Conservation (phyloP, 2,113 vertebrate species). For the Neodon shergylaensis region DNA sequence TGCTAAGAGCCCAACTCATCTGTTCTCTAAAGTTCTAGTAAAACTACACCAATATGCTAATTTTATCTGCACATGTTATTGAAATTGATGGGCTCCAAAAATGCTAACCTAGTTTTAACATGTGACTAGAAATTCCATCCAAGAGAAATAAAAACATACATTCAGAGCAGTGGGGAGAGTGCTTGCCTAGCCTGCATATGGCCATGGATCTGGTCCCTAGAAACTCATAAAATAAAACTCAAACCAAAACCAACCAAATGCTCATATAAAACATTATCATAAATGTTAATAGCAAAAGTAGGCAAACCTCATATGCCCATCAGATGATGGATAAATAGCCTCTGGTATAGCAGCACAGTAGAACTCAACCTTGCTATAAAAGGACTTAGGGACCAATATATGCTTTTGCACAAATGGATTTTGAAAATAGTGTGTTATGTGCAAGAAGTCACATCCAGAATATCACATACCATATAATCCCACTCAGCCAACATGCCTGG, state of each 20-base stretch:
- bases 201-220: neutral
- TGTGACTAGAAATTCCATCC: neutral
- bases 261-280: neutral
- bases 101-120: neutral
- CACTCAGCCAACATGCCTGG: neutral
- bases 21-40: neutral
- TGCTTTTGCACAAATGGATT: neutral
- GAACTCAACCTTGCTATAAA: neutral
- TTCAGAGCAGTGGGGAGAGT: neutral
- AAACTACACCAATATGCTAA: neutral
- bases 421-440: neutral
- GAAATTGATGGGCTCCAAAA: neutral
- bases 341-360: neutral
- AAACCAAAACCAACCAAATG: neutral
- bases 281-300: neutral
- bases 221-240: neutral
- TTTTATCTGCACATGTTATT: neutral
- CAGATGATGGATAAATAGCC: neutral
- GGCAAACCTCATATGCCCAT: neutral
- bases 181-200: neutral
- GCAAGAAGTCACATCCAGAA: neutral
- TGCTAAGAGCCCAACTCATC: neutral
- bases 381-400: neutral
- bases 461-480: neutral
- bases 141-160: slow-evolving; percentile 6